phyloP scores from a whole-genome alignment of 2,888 invertebrate genomes.

The Hartigia nigra region DNA sequence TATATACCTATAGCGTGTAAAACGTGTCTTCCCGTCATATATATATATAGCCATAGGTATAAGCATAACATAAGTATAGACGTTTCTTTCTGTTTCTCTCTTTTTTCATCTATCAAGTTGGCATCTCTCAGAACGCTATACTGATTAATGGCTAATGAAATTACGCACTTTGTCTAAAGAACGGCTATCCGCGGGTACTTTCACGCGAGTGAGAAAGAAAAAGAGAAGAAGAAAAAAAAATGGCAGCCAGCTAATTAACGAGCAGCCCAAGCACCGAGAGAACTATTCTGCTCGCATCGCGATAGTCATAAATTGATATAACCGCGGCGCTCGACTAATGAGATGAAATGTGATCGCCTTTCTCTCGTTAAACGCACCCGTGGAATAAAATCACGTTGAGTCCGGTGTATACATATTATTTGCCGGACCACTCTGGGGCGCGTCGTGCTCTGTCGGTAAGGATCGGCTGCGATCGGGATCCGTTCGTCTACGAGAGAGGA shows the following conservation, averaged over 20 bases:
- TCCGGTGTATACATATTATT: neutral
- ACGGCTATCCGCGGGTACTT: slow-evolving; percentile 43
- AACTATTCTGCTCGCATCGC: slow-evolving; percentile 39
- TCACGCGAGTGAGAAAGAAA: slow-evolving; percentile 38
- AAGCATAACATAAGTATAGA: slow-evolving; percentile 9
- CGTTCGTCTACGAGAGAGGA: neutral
- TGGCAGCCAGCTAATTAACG: slow-evolving; percentile 47
- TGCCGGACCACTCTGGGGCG: neutral
- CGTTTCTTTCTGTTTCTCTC: neutral
- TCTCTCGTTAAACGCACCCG: slow-evolving; percentile 59
- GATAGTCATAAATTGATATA: slow-evolving; percentile 60
- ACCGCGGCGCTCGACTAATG: slow-evolving; percentile 55
- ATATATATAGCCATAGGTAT: slow-evolving; percentile 11
- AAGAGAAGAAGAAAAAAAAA: slow-evolving; percentile 28
- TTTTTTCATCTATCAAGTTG: slow-evolving; percentile 9
- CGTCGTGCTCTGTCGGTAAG: neutral
- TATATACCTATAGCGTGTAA: no score
- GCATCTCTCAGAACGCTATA: neutral
- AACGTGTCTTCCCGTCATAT: no score
- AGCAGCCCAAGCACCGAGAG: slow-evolving; percentile 23
- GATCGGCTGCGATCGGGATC: neutral
- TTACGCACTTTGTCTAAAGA: slow-evolving; percentile 15
- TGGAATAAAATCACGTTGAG: slow-evolving; percentile 49
- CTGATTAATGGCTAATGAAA: neutral
- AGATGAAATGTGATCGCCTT: slow-evolving; percentile 64